Conservation (phyloP, 1,140 invertebrate species). For the Trachelipus rathkii region DNA sequence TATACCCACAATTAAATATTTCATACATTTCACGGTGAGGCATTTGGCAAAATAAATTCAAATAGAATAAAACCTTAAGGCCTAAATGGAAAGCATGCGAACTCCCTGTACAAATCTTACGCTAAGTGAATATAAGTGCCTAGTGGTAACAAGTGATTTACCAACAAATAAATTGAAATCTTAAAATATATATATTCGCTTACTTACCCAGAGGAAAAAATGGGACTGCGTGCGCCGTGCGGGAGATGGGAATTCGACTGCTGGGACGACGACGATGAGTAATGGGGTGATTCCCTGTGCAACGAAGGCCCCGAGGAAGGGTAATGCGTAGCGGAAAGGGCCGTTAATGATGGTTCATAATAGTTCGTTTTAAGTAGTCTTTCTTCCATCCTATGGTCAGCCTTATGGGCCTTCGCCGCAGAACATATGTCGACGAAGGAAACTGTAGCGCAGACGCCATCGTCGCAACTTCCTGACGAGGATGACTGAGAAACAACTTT, state of each 20-base stretch:
- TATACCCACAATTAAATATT: too few relatives aligned
- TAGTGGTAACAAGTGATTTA: too few relatives aligned
- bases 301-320: slow-evolving; percentile 21
- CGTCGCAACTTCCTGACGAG: slow-evolving; percentile 44
- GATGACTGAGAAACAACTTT: slow-evolving; percentile 69
- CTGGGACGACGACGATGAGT: background rate
- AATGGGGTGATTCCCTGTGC: background rate
- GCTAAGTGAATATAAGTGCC: too few relatives aligned
- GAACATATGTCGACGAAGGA: slow-evolving; percentile 96
- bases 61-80: too few relatives aligned
- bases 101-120: too few relatives aligned
- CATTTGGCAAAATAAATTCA: too few relatives aligned
- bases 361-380: slow-evolving; percentile 82
- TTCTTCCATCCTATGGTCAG: slow-evolving; percentile 80
- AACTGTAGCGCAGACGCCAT: slow-evolving; percentile 67
- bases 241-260: background rate
- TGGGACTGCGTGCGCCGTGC: background rate
- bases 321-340: slow-evolving; percentile 47
- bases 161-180: too few relatives aligned
- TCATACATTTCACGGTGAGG: too few relatives aligned
- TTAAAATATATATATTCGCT: too few relatives aligned
- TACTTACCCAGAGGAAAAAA: background rate
- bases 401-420: slow-evolving; percentile 84
- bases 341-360: slow-evolving; percentile 72
- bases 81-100: too few relatives aligned